These are phyloP conservation scores for Calameuta pallipes DNA, from an alignment of 2,888 invertebrate genomes.

Conservation along the genomic window DNA sequence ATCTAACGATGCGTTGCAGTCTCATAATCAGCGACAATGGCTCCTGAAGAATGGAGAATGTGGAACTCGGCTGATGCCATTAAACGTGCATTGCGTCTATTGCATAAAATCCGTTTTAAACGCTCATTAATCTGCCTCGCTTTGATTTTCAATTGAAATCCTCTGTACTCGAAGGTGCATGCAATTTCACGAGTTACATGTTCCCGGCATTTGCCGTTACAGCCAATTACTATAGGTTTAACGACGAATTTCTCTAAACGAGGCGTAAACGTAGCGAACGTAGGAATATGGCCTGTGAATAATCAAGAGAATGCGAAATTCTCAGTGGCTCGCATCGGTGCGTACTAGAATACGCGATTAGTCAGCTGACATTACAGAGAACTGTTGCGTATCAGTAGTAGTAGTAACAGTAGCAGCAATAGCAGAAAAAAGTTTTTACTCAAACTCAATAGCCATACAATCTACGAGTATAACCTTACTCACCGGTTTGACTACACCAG, in stretches of 20 bases:
- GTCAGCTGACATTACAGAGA: background rate
- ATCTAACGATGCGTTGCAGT: background rate
- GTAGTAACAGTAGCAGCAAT: background rate
- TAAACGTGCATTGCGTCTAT: background rate
- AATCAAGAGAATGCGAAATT: background rate
- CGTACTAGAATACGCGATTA: background rate
- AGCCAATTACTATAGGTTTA: background rate
- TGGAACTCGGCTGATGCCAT: background rate
- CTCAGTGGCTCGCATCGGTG: background rate
- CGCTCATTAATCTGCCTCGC: background rate
- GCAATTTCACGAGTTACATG: background rate
- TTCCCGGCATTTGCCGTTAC: background rate
- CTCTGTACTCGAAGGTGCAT: background rate
- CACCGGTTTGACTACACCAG: background rate
- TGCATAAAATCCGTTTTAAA: background rate
- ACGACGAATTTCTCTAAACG: background rate
- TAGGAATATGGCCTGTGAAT: background rate
- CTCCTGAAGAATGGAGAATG: background rate
- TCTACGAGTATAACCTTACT: background rate
- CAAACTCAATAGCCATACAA: background rate
- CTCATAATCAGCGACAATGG: background rate
- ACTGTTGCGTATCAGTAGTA: background rate
- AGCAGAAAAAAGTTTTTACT: background rate
- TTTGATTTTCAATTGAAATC: background rate
- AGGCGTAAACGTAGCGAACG: background rate